Evolutionary conservation across 2,888 invertebrate species (phyloP).

Genomic region (Tanytarsus gracilentus): DNA sequence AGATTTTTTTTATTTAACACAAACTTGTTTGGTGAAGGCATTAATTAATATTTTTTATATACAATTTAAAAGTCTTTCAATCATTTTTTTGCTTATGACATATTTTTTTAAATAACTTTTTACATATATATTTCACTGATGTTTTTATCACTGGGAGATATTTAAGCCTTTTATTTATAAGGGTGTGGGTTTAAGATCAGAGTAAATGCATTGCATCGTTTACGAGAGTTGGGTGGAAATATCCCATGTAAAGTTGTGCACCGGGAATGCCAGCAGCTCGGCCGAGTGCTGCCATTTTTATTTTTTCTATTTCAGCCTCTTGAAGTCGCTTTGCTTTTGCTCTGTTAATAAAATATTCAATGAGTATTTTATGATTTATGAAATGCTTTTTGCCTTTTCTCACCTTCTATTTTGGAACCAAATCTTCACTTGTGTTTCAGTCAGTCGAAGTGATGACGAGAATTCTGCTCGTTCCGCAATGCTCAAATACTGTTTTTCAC

Average conservation of each 20-base stretch:
- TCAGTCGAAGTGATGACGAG: slow-evolving; percentile 83
- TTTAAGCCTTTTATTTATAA: too few relatives aligned
- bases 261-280: slow-evolving; percentile 45
- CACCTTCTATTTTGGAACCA: slow-evolving; percentile 94
- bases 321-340: slow-evolving; percentile 78
- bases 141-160: too few relatives aligned
- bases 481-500: slow-evolving; percentile 93
- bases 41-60: too few relatives aligned
- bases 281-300: slow-evolving; percentile 65
- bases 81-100: too few relatives aligned
- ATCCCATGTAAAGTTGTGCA: slow-evolving; percentile 43
- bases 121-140: too few relatives aligned
- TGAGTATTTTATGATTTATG: too few relatives aligned
- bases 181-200: too few relatives aligned
- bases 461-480: slow-evolving; percentile 98
- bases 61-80: too few relatives aligned
- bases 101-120: too few relatives aligned
- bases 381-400: slow-evolving; percentile 51
- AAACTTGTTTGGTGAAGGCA: too few relatives aligned
- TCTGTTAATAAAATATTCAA: too few relatives aligned
- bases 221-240: slow-evolving; percentile 44
- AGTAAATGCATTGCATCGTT: slow-evolving; percentile 38
- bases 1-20: too few relatives aligned
- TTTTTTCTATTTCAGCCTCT: slow-evolving; percentile 94
- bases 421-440: slow-evolving; percentile 90